phyloP scores from a whole-genome alignment of 64 coral and sea anemone genomes.

The Montipora sp. region DNA sequence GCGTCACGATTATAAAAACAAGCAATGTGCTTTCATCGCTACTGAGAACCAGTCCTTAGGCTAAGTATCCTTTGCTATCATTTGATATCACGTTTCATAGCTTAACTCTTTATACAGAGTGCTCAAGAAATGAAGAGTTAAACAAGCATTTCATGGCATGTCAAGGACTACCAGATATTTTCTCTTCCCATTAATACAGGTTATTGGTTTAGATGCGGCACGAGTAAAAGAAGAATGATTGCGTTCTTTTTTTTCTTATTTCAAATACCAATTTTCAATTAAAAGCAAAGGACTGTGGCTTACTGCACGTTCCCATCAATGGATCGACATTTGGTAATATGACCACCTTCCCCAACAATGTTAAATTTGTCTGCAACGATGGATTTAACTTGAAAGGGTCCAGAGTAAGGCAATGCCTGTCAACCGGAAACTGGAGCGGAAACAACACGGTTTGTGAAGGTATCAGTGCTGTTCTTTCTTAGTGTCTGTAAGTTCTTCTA shows the following conservation, averaged over 20 bases:
- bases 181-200: too few species aligned
- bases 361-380: not conserved
- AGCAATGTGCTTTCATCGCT: too few species aligned
- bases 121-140: too few species aligned
- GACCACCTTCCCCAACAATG: conserved; percentile 2
- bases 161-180: too few species aligned
- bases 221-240: not conserved
- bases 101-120: too few species aligned
- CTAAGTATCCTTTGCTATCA: too few species aligned
- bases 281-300: conserved; percentile 27
- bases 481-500: too few species aligned
- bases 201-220: not conserved
- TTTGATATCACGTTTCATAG: too few species aligned
- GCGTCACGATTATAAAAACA: too few species aligned
- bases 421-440: conserved; percentile 38
- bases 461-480: not conserved
- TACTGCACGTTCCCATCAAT: not conserved
- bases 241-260: not conserved
- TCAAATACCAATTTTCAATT: too few species aligned
- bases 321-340: conserved; percentile 18
- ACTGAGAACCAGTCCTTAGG: too few species aligned
- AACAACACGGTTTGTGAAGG: conserved; percentile 8
- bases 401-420: not conserved
- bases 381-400: conserved; percentile 21
- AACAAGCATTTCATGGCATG: too few species aligned